Conservation (phyloP, 2,888 invertebrate genomes). For the Clistopyga incitator region DNA sequence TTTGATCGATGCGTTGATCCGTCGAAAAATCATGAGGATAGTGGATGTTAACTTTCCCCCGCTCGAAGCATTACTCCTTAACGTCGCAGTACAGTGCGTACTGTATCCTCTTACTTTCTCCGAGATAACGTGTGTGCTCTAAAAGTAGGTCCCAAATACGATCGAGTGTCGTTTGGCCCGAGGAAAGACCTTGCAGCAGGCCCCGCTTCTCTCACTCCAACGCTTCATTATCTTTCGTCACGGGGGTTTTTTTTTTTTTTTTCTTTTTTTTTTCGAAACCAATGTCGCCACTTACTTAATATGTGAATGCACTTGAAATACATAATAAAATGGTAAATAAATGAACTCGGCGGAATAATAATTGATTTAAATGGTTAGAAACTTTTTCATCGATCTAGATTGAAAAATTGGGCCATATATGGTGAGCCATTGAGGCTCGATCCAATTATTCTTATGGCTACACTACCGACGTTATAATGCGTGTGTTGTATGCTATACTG, state of each 20-base stretch:
- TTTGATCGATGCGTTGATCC: neutral
- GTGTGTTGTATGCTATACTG: conserved; percentile 20
- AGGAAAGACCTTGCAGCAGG: conserved; percentile 12
- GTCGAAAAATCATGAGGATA: conserved; percentile 22
- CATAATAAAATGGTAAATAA: too few species aligned
- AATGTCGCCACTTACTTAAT: neutral
- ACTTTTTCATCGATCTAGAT: neutral
- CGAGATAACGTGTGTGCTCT: conserved; percentile 69
- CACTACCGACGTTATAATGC: conserved; percentile 6
- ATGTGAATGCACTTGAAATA: neutral
- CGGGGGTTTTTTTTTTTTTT: too few species aligned
- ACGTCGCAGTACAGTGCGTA: conserved; percentile 17
- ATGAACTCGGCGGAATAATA: neutral
- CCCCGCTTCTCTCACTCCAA: conserved; percentile 1
- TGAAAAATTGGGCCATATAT: too few species aligned
- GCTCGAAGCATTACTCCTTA: neutral
- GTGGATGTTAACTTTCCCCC: conserved; percentile 36
- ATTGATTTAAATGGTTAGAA: neutral
- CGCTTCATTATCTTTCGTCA: conserved; percentile 5
- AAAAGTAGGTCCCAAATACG: conserved; percentile 83
- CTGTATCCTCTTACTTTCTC: conserved; percentile 71
- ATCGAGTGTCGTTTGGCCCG: conserved; percentile 69
- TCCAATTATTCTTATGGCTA: conserved; percentile 59
- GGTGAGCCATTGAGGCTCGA: conserved; percentile 56
- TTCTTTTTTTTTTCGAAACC: neutral